These are phyloP conservation scores for Falco concolor DNA, from an alignment of 2,797 vertebrate genomes.

Conservation along the genomic window DNA sequence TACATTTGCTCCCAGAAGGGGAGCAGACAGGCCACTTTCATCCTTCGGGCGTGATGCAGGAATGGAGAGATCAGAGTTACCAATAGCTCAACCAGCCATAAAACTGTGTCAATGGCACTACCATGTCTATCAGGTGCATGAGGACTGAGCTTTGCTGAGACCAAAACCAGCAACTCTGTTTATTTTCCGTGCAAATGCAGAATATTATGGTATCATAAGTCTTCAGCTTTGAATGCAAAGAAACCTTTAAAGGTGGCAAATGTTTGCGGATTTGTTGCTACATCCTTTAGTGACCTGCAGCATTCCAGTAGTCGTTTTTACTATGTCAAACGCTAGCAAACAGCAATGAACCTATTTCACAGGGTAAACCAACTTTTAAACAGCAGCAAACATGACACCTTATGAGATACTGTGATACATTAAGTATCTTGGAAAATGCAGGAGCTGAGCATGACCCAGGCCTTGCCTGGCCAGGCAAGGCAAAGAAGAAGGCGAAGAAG, in stretches of 20 bases:
- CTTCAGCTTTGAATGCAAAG: background rate
- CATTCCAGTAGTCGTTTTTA: background rate
- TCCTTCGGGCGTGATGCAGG: background rate
- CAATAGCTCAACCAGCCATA: background rate
- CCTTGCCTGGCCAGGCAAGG: no score
- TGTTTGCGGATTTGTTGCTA: background rate
- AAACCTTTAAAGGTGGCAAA: constrained; percentile 1
- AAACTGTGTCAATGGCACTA: background rate
- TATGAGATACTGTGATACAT: background rate
- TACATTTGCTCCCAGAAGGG: background rate
- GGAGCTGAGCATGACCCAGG: no score
- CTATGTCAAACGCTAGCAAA: background rate
- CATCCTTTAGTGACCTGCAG: background rate
- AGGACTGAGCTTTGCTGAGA: background rate
- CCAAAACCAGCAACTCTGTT: background rate
- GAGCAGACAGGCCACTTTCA: background rate
- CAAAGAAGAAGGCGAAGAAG: no score
- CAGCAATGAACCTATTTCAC: background rate
- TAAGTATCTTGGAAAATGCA: background rate
- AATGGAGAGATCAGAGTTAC: background rate
- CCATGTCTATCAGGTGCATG: background rate
- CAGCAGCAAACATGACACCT: background rate
- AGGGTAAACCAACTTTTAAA: background rate
- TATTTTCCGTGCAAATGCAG: background rate
- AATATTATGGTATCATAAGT: background rate